Evolutionary conservation across 2,113 vertebrate genomes (phyloP).

Genomic region (Galbula dea): DNA sequence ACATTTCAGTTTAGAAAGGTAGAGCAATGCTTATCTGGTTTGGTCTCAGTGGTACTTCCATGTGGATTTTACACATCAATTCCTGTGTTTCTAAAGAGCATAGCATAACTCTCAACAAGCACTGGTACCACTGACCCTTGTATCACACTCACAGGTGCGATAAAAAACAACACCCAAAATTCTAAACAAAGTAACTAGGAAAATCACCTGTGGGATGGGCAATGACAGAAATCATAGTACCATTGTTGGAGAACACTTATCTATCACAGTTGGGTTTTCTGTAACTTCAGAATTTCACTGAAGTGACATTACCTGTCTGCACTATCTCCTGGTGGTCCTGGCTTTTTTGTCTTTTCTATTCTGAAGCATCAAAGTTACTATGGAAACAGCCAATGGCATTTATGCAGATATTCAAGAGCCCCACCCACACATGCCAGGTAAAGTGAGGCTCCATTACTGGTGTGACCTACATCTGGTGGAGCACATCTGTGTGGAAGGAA

Average conservation of each 20-base stretch:
- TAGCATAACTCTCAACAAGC: background rate
- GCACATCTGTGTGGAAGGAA: background rate
- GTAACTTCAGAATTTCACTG: background rate
- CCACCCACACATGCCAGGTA: background rate
- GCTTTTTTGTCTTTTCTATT: constrained; percentile 40
- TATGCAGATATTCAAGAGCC: constrained; percentile 24
- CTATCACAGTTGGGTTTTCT: background rate
- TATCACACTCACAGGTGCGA: background rate
- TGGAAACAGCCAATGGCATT: constrained; percentile 56
- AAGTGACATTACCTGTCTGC: background rate
- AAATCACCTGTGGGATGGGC: background rate
- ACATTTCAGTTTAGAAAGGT: background rate
- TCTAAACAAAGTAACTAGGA: background rate
- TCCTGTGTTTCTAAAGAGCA: background rate
- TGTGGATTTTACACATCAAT: background rate
- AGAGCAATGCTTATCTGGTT: background rate
- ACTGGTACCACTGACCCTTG: background rate
- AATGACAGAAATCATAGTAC: background rate
- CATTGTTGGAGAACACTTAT: background rate
- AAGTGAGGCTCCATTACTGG: background rate
- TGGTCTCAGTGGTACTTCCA: background rate
- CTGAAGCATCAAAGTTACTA: constrained; percentile 67
- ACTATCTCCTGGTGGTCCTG: background rate
- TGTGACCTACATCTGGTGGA: background rate
- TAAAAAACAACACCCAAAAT: no score